Conservation (phyloP, 2,888 invertebrate species). For the Leptothorax acervorum region DNA sequence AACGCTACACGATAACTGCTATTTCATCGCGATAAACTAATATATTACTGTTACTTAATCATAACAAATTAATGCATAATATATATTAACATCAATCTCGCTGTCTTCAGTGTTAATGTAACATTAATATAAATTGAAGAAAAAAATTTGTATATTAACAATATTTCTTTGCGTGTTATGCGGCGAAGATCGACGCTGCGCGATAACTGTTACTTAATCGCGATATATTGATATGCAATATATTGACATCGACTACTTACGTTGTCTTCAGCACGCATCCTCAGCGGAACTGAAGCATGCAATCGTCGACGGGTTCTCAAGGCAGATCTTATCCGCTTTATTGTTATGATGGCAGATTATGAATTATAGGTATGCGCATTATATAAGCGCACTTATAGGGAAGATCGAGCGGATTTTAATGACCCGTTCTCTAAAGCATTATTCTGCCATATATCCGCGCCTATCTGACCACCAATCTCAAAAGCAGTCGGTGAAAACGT, state of each 20-base stretch:
- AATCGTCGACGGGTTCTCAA: constrained; percentile 3
- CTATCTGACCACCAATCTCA: constrained; percentile 21
- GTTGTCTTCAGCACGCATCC: background rate
- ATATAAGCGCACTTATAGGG: constrained; percentile 24
- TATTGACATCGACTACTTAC: background rate
- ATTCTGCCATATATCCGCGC: constrained; percentile 2
- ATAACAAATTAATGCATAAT: background rate
- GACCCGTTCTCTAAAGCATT: constrained; percentile 39
- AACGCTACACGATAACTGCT: too few relatives aligned
- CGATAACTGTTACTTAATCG: background rate
- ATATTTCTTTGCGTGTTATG: background rate
- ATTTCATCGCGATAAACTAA: too few relatives aligned
- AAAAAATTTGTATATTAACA: background rate
- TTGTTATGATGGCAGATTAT: constrained; percentile 25
- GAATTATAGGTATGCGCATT: constrained; percentile 14
- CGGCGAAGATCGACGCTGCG: background rate
- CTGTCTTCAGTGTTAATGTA: background rate
- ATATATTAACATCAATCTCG: background rate
- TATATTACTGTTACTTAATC: background rate
- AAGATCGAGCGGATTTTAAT: constrained; percentile 43
- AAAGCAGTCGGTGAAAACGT: constrained; percentile 53
- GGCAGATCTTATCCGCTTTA: constrained; percentile 7
- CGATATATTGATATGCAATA: background rate
- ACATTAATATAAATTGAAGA: background rate
- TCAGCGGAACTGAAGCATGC: background rate